A percentile compares a stretch with the other conserved stretches of the same genome.
Conservation (phyloP, 2,888 invertebrate genomes). For the Drosophila anceps region DNA sequence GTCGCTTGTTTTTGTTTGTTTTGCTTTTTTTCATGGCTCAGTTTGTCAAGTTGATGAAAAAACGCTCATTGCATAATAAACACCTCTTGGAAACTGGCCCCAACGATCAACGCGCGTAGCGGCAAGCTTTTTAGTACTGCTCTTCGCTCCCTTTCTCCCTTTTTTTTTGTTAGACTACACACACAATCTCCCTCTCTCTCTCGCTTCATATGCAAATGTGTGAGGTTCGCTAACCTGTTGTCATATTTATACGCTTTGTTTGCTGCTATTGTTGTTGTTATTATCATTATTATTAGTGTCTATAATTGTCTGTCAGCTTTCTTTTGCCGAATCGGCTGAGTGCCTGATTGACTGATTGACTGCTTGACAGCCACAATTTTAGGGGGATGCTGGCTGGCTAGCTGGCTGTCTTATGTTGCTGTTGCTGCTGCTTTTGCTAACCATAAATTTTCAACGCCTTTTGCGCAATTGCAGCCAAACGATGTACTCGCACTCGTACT, state of each 20-base stretch:
- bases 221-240: slow-evolving; percentile 79
- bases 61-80: slow-evolving; percentile 84
- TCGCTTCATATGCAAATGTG: slow-evolving; percentile 59
- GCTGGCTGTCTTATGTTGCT: slow-evolving; percentile 4
- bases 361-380: slow-evolving; percentile 38
- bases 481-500: slow-evolving; percentile 17
- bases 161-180: slow-evolving; percentile 30
- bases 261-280: slow-evolving; percentile 40
- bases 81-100: slow-evolving; percentile 64
- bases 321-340: slow-evolving; percentile 63
- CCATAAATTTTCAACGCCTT: slow-evolving; percentile 60
- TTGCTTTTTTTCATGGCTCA: slow-evolving; percentile 59
- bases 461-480: slow-evolving; percentile 59
- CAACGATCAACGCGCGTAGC: slow-evolving; percentile 61
- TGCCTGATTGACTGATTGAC: slow-evolving; percentile 58
- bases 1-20: slow-evolving; percentile 48
- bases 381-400: slow-evolving; percentile 24
- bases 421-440: slow-evolving; percentile 21
- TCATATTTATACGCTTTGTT: slow-evolving; percentile 73
- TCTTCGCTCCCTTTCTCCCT: slow-evolving; percentile 28
- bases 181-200: slow-evolving; percentile 1
- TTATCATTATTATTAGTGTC: slow-evolving; percentile 65
- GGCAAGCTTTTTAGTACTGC: slow-evolving; percentile 49
- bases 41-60: slow-evolving; percentile 78
- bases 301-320: slow-evolving; percentile 76